Evolutionary conservation across 2,888 invertebrate genomes (phyloP), one percentile per base, ranked within the genome.

Genomic region (Heliconius erato): DNA sequence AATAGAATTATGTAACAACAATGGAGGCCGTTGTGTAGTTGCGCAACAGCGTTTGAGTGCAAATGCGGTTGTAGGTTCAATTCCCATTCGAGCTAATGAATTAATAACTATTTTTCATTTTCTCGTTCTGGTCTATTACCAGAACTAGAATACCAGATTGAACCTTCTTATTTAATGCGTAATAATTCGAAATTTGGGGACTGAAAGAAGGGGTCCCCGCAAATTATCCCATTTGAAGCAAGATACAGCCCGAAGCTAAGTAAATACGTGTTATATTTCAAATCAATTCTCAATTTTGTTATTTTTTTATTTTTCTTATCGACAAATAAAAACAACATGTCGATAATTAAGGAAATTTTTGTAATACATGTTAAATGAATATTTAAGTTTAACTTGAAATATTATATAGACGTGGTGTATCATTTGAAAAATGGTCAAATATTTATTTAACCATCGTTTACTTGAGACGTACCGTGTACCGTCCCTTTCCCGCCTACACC

Each of bases 361-460:
- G 67, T 67, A 28, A 6, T 67, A 67, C 19, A 5, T 67, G 28
- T 28, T 7, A 32, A 28, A 16, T 23, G n/a, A 71, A 44, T 49
- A 72, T 72, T 44, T 26, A 72, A 28, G 9, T 72, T 72, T 72
- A 72, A 44, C 72, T 72, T 72, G 72, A 72, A 49, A 72, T 72
- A 72, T 72, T 49, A 49, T 11, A 49, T 9, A 28, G 49, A 72
- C 16, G 19, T 72, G 26, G 44, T 28, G 72, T 49, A 49, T 72
- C 72, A 44, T 72, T 72, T 28, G 26, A 72, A 72, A 40, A 49
- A 72, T 72, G 26, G 26, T 7, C 9, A 44, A 72, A 72, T 72
- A 44, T 72, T 72, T 72, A 49, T 72, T 72, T 26, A 72, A 72
- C 26, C 26, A 72, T 49, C 72, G 44, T 49, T 72, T 26, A 49